Percentiles rank a stretch among this genome's conserved stretches.
Conservation (phyloP, 1,140 invertebrate genomes). For the Sesamia nonagrioides region DNA sequence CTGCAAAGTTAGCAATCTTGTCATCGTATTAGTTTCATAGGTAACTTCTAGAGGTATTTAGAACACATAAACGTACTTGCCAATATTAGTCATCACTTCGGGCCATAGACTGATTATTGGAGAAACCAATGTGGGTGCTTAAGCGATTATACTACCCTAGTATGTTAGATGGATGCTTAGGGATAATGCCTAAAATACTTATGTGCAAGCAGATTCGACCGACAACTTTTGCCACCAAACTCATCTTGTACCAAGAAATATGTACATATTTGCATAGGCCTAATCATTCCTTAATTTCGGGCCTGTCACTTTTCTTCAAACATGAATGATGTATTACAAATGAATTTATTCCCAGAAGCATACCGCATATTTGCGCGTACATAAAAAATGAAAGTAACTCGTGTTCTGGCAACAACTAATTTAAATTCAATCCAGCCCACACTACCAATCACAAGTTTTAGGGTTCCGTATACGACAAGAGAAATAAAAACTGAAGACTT, state of each 20-base stretch:
- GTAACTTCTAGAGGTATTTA: not conserved
- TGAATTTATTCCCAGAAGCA: slow-evolving; percentile 7
- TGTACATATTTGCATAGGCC: not conserved
- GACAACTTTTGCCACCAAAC: not conserved
- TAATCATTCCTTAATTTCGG: not conserved
- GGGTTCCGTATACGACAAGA: too few relatives aligned
- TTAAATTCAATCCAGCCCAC: slow-evolving; percentile 32
- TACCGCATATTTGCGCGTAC: not conserved
- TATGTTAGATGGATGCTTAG: too few relatives aligned
- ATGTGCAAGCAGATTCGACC: too few relatives aligned
- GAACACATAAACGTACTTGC: not conserved
- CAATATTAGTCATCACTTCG: not conserved
- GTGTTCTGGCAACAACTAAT: slow-evolving; percentile 13
- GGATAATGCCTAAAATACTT: too few relatives aligned
- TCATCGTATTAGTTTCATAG: not conserved
- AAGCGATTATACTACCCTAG: too few relatives aligned
- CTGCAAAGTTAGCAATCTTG: not conserved
- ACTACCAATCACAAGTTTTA: too few relatives aligned
- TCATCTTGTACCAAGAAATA: not conserved
- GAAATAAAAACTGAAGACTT: too few relatives aligned
- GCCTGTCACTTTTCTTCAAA: slow-evolving; percentile 11
- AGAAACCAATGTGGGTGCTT: not conserved
- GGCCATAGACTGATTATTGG: not conserved
- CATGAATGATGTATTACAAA: slow-evolving; percentile 10
- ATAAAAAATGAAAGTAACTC: slow-evolving; percentile 22